Evolutionary conservation across 1,140 invertebrate species (phyloP), one percentile per base, ranked within the genome.

Genomic region (Zaprionus ghesquierei): DNA sequence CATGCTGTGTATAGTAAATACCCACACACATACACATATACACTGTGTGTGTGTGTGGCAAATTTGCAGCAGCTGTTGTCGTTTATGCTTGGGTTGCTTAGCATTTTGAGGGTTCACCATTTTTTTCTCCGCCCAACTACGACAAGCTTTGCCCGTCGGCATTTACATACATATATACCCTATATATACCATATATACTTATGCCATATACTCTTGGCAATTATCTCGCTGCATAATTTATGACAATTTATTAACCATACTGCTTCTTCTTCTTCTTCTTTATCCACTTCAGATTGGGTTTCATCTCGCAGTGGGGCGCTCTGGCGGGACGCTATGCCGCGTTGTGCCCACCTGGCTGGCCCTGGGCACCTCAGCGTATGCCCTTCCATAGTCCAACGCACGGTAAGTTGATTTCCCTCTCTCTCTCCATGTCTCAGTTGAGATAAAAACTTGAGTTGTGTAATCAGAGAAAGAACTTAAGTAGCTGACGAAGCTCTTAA

Each of bases 271-370:
- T 35, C 2, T 69, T n/a, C 20, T 13, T 71, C 51, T 51, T 72
- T 35, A 29, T 31, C 61, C 70, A 49, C 38, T 85, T 94, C 94
- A 97, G 96, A 92, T 93, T 97, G 92, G 96, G 96, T 60, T 93
- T 97, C 70, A 96, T 97, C 92, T 96, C 96, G 20, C 96, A 94
- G 91, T 96, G 94, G 94, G 96, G 94, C 85, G 96, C 94, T 56
- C 92, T 94, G 69, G 96, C 94, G 49, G 96, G 94, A 51, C 92
- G 94, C 71, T 95, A 95, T 85, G 94, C 94, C 4, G 94, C 94
- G 2, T 86, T 95, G n/a, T 94, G 91, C 76, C 91, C 94, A 23
- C 93, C 94, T 5, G 91, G 91, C 51, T 93, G 93, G 60, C 93
- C 94, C 8, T 95, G 94, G 92, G 91, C 91, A 18, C 90, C 92